Percentiles rank a stretch among this genome's conserved stretches.
These are phyloP conservation scores for Neoaliturus tenellus DNA, from an alignment of 2,888 invertebrate genomes.

Conservation along the genomic window DNA sequence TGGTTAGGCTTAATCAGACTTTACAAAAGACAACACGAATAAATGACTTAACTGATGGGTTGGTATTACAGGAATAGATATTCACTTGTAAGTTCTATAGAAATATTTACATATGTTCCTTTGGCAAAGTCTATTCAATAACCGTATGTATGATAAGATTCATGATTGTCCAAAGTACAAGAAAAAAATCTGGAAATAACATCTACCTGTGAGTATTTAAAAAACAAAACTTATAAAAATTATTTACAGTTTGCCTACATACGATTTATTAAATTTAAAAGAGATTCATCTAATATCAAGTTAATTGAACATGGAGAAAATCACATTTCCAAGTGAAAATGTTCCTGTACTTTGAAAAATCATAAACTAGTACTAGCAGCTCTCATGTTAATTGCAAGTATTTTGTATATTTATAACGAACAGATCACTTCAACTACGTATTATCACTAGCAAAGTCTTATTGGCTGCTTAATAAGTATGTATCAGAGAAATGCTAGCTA, in stretches of 20 bases:
- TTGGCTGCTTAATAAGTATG: constrained; percentile 6
- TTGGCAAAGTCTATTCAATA: constrained; percentile 41
- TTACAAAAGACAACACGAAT: constrained; percentile 47
- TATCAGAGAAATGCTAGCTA: constrained; percentile 17
- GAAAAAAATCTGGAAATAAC: not conserved
- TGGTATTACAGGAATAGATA: constrained; percentile 9
- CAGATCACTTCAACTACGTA: constrained; percentile 3
- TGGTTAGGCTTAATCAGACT: constrained; percentile 34
- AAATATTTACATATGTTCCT: constrained; percentile 48
- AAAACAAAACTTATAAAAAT: too few relatives aligned
- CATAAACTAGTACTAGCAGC: not conserved
- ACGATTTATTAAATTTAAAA: too few relatives aligned
- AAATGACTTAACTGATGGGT: constrained; percentile 21
- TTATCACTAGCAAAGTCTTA: constrained; percentile 35
- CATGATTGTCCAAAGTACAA: constrained; percentile 18
- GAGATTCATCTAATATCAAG: too few relatives aligned
- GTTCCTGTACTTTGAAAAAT: constrained; percentile 9
- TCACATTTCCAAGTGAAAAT: not conserved
- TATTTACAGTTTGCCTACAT: too few relatives aligned
- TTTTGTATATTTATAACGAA: constrained; percentile 18
- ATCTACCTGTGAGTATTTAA: too few relatives aligned
- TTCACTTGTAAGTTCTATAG: constrained; percentile 20
- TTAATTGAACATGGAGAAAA: not conserved
- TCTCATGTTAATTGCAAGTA: not conserved
- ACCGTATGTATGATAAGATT: constrained; percentile 10